Base-by-base conservation (phyloP, 2,888 invertebrate species). In the Drosophila neonasuta region DNA sequence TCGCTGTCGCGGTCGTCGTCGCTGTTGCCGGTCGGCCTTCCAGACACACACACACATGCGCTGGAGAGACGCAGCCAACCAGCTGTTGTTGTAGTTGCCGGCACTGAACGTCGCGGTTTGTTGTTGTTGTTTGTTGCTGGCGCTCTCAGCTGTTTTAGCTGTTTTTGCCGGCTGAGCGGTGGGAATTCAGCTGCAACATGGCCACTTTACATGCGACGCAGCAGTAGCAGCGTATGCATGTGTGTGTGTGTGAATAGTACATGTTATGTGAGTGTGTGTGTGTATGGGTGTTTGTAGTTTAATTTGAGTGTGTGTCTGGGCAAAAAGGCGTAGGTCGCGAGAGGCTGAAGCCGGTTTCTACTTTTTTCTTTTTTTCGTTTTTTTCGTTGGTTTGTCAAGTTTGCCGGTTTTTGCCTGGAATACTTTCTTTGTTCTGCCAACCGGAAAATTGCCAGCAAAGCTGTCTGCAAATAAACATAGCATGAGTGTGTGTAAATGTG, bases 11-110 rank as follows among this genome's bases (percentile, higher is more conserved):
- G 57, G 58, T 58, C 42, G 51, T 57, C 57, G 72, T 71, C 60
- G 72, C n/a, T n/a, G n/a, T 71, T 64, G 72, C 71, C 63, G 57
- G 64, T 63, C 65, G 67, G 56, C 34, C 20, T 69, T 74, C 69
- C 77, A 74, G 64, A 62, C 54, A 61, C 56, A 34, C 15, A 68
- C 48, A 49, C 17, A 52, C 49, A 68, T n/a, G n/a, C 9, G 10
- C 10, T 11, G 57, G 63, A 56, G 63, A 71, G 71, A 30, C 46
- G 58, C 52, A 46, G 49, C 36, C 57, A 68, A 74, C 69, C 80
- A 81, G 80, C 80, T 81, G 80, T 81, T 81, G 80, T 81, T 81
- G 80, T 81, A 82, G 80, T 80, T 82, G 80, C 60, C 60, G 69
- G 59, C 72, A 75, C 65, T 56, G 56, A 36, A 68, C 52, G 49